Evolutionary conservation across 2,888 invertebrate genomes (phyloP), one percentile per base, ranked within the genome.

Genomic region (Tachina lurida): DNA sequence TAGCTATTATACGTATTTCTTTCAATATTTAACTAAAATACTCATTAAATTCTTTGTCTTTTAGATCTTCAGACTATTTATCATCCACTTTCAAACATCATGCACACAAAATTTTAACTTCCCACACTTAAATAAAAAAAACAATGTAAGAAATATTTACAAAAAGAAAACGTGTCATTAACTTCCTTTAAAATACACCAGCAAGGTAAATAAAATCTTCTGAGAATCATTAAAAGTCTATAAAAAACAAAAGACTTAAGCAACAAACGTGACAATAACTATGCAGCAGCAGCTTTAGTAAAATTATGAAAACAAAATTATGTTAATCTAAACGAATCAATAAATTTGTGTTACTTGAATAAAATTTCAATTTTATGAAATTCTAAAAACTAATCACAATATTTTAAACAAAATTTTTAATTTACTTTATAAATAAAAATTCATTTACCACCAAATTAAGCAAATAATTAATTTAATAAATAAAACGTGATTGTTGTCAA

Each of bases 401-500:
- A 62, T 54, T 13, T 62, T 63, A 54, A 45, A 31, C 15, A 63
- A 45, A 62, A 22, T 58, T 76, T 12, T 68, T 41, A 52, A 52
- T 60, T 77, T 68, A 67, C 41, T 68, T 41, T 41, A 67, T 39
- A 76, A 67, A 58, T 19, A 63, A 71, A 56, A 47, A 71, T 71
- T 71, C 56, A 71, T 56, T 65, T 47, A 58, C 63, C 41, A 65
- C n/a, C n/a, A 39, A 60, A 68, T 68, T n/a, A 31, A 54, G 10
- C 13, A 41, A n/a, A 70, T 60, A 52, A 13, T 62, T 41, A 67
- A 77, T 54, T 56, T 41, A 43, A 49, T 47, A 54, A 56, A 60
- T 10, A 82, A 82, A 76, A 70, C 82, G 82, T 82, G 82, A 82
- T 70, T 47, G n/a, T 65, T 76, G 75, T 81, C 62, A 75, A 70